Base-by-base conservation (phyloP, 2,797 vertebrate genomes). In the Fistularia commersonii region DNA sequence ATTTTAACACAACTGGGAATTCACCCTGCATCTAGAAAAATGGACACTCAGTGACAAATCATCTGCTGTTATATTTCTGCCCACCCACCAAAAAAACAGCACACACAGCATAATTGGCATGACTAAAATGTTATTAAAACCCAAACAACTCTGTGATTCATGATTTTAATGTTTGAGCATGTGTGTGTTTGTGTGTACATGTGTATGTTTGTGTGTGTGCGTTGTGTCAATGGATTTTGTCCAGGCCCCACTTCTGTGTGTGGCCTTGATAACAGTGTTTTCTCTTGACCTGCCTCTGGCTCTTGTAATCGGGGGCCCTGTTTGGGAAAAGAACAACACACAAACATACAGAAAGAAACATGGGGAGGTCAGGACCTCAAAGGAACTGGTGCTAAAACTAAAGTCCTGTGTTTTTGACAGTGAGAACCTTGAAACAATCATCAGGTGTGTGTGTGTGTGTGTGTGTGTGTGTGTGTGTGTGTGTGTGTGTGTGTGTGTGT, bases 271-370 rank as follows among this genome's bases (percentile, higher is more conserved):
- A 76, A 77, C 69, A 48, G 52, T 70, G 67, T 76, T 82, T 82
- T 52, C 73, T 77, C 68, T 82, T 8, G 39, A 65, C 71, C 74
- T 57, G 74, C 57, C 74, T 68, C 63, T 73, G 61, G 76, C 80
- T 73, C 56, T 74, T 82, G 62, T 80, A 82, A 82, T 89, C 81
- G 68, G 63, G 55, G 67, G 52, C 48, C 43, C 57, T 36, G 69
- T 72, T 75, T 82, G 57, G 62, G 66, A 72, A 58, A 60, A 66
- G 12, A 69, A 45, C 15, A 14, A 54, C 53, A 50, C 47, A 56
- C 48, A 56, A 40, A 42, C 53, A 60, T n/a, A 46, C 15, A 46
- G 1, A 46, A 72, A 40, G 64, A 56, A 48, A 74, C 53, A 33
- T 52, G 46, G 47, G 50, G 69, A 64, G 66, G 72, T 63, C 54